Conservation (phyloP, 2,797 vertebrate species). For the Epinephelus coioides region DNA sequence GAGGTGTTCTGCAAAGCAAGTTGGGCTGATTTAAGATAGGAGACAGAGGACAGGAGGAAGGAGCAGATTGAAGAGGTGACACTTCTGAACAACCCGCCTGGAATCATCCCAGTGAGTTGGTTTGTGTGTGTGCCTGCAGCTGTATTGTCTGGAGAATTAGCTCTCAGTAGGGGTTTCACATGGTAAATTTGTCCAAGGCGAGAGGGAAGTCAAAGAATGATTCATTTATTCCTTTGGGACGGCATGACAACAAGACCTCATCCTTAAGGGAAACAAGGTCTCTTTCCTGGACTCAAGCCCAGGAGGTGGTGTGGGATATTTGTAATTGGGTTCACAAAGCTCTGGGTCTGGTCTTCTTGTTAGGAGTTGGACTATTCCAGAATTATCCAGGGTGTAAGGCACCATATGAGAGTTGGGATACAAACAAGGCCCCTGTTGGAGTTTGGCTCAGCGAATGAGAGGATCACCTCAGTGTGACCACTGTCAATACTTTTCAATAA, state of each 20-base stretch:
- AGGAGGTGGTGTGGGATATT: background rate
- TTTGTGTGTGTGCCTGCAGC: background rate
- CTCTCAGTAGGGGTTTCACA: background rate
- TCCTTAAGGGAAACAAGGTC: background rate
- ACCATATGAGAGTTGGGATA: background rate
- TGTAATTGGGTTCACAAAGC: background rate
- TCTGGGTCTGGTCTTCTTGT: background rate
- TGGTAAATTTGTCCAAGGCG: slow-evolving; percentile 9
- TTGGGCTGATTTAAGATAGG: slow-evolving; percentile 21
- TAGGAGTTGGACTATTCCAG: background rate
- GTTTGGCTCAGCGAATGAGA: slow-evolving; percentile 1
- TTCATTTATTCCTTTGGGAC: slow-evolving; percentile 7
- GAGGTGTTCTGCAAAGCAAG: slow-evolving; percentile 2
- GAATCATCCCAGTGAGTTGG: slow-evolving; percentile 2
- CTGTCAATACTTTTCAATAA: background rate
- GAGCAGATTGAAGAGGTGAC: slow-evolving; percentile 16
- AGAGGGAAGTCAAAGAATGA: slow-evolving; percentile 12
- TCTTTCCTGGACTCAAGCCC: background rate
- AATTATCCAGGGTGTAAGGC: background rate
- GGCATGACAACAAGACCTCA: background rate
- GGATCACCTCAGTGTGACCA: background rate
- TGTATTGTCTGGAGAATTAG: slow-evolving; percentile 19
- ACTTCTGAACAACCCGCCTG: slow-evolving; percentile 13
- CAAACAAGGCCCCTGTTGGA: background rate
- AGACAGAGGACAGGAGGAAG: slow-evolving; percentile 3